phyloP scores from a whole-genome alignment of 2,113 vertebrate genomes.

The Ivindomyrus marchei region DNA sequence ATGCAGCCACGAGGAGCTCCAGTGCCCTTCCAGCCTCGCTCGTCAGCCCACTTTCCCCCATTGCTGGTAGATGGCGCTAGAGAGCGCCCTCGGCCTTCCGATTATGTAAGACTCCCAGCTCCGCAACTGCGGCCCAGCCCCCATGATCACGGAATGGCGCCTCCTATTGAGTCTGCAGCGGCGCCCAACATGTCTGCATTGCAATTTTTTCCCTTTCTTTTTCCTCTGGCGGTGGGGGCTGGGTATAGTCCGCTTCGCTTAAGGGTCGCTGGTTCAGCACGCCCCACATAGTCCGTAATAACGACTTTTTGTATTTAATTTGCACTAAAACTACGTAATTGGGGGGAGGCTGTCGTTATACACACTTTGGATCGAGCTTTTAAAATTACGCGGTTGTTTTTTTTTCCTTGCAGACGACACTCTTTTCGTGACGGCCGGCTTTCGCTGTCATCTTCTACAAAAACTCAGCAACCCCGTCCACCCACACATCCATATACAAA shows the following conservation, averaged over 20 bases:
- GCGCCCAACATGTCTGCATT: slow-evolving; percentile 56
- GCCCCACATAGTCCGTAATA: neutral
- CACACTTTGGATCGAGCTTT: slow-evolving; percentile 1
- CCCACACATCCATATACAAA: neutral
- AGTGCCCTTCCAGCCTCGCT: neutral
- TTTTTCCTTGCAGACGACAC: neutral
- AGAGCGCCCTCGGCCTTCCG: slow-evolving; percentile 14
- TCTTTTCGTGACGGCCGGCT: neutral
- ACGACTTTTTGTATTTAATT: slow-evolving; percentile 7
- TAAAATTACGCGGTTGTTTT: slow-evolving; percentile 14
- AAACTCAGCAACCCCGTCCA: neutral
- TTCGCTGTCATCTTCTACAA: slow-evolving; percentile 6
- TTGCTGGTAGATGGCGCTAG: slow-evolving; percentile 60
- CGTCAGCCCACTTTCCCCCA: slow-evolving; percentile 13
- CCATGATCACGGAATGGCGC: slow-evolving; percentile 53
- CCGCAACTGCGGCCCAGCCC: slow-evolving; percentile 40
- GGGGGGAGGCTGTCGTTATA: neutral
- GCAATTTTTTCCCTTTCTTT: slow-evolving; percentile 42
- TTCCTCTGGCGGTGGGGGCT: slow-evolving; percentile 56
- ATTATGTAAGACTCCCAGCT: slow-evolving; percentile 16
- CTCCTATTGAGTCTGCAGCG: slow-evolving; percentile 59
- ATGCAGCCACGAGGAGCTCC: neutral
- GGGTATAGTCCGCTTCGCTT: slow-evolving; percentile 11
- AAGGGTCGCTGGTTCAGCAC: neutral
- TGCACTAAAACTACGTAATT: neutral